A percentile compares a stretch with the other conserved stretches of the same genome.
phyloP scores from a whole-genome alignment of 2,113 vertebrate species.

The Hippocampus barbouri region DNA sequence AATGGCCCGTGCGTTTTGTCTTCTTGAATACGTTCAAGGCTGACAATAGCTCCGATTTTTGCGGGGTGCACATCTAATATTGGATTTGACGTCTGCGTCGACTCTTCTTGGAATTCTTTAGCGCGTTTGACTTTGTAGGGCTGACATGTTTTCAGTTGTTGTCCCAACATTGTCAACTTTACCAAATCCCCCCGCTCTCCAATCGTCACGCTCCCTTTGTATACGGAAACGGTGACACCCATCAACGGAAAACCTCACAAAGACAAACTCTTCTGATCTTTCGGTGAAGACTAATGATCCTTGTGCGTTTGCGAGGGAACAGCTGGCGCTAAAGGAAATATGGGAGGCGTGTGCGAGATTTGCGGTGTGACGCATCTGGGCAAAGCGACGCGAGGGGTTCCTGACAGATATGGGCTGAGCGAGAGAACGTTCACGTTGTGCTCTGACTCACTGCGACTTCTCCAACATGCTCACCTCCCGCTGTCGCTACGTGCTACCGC shows the following conservation, averaged over 20 bases:
- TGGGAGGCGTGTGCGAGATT: conserved; percentile 22
- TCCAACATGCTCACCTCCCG: conserved; percentile 45
- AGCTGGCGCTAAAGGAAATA: conserved; percentile 47
- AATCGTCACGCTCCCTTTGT: conserved; percentile 35
- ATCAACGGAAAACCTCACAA: conserved; percentile 37
- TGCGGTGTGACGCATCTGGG: conserved; percentile 57
- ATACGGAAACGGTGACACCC: conserved; percentile 3
- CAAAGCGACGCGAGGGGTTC: conserved; percentile 37
- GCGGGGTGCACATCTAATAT: neutral
- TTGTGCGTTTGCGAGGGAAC: conserved; percentile 15
- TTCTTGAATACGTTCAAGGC: conserved; percentile 37
- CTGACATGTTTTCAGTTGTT: conserved; percentile 26
- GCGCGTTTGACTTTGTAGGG: conserved; percentile 5
- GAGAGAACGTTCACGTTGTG: conserved; percentile 43
- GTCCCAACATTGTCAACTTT: conserved; percentile 10
- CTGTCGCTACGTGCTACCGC: conserved; percentile 27
- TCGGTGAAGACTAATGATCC: conserved; percentile 8
- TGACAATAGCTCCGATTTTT: neutral
- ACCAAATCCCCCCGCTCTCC: conserved; percentile 28
- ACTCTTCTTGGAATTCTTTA: conserved; percentile 9
- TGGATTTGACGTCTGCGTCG: neutral
- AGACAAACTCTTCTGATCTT: conserved; percentile 24
- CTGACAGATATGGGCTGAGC: conserved; percentile 57
- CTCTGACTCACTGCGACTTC: conserved; percentile 43
- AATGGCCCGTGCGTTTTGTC: conserved; percentile 34